A percentile compares a stretch with the other conserved stretches of the same genome.
phyloP scores from a whole-genome alignment of 2,113 vertebrate genomes.

The Lycaon pictus region DNA sequence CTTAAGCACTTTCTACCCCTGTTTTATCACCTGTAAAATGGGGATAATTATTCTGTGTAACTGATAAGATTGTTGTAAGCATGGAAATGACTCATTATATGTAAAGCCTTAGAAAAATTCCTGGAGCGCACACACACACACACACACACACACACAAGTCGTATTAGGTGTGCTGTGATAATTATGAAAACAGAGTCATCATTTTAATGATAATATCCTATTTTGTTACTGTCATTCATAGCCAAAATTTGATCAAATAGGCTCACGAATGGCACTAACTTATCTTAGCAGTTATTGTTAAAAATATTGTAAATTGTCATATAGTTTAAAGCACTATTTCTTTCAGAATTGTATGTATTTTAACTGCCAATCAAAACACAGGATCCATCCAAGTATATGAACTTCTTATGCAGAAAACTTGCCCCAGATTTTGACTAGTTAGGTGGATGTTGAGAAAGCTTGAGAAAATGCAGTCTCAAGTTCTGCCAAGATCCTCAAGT shows the following conservation, averaged over 20 bases:
- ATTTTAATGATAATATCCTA: not conserved
- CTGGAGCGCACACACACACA: not conserved
- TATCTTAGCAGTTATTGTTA: not conserved
- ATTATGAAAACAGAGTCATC: not conserved
- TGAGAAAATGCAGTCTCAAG: not conserved
- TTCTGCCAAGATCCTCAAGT: not conserved
- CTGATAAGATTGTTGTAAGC: not conserved
- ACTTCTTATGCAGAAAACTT: not conserved
- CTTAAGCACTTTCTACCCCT: not conserved
- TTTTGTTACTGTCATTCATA: not conserved
- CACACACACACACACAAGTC: not conserved
- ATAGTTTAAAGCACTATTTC: not conserved
- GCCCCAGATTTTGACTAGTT: not conserved
- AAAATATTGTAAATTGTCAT: not conserved
- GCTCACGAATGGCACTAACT: not conserved
- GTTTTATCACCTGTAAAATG: not conserved
- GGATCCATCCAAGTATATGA: not conserved
- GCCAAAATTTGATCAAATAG: not conserved
- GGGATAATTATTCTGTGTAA: not conserved
- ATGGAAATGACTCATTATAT: not conserved
- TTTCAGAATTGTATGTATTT: not conserved
- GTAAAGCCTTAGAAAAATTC: not conserved
- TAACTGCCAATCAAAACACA: not conserved
- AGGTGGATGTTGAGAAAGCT: not conserved
- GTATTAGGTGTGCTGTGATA: not conserved